Base-by-base conservation (phyloP, 2,113 vertebrate genomes). In the Oxyruncus cristatus region DNA sequence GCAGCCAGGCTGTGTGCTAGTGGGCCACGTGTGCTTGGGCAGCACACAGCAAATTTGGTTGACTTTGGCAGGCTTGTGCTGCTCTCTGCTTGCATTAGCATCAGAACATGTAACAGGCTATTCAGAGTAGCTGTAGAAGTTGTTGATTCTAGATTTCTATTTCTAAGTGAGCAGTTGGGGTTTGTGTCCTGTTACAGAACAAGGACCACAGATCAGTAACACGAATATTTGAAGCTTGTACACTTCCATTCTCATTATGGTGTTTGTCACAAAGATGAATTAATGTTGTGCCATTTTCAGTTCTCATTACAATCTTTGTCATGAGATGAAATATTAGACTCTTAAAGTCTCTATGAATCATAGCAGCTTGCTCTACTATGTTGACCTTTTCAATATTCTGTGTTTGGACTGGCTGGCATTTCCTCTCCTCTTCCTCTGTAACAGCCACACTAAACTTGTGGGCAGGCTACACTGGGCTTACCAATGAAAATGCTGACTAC, bases 331-430 rank as follows among this genome's bases (percentile, higher is more conserved):
- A 98, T 98, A 98, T 98, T 97, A 97, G 94, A 96, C 97, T 95
- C 96, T 97, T 98, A 98, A 98, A 98, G 96, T 97, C 97, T 97
- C 96, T 97, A 96, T 97, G 98, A 98, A 98, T 98, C 97, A 98
- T 95, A 98, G 96, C 83, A 93, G 87, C 91, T 89, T 97, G 97
- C 96, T 97, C 93, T 97, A 96, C 95, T 90, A 92, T 82, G 94
- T 87, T 98, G 98, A 98, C 98, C 98, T 98, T 98, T 98, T 98
- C 87, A 98, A 97, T 98, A 98, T 98, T 98, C 98, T 97, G 89
- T 89, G 79, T 97, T 98, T 97, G 97, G 97, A 98, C 97, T 98
- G 98, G 97, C 96, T 98, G 98, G 97, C 97, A 97, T 98, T 98
- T 98, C 95, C 85, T 95, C 83, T 95, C 83, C 91, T 93, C 93